A percentile compares a stretch with the other conserved stretches of the same genome.
These are phyloP conservation scores for Cynopterus brachyotis DNA, from an alignment of 2,113 vertebrate genomes.

Conservation along the genomic window DNA sequence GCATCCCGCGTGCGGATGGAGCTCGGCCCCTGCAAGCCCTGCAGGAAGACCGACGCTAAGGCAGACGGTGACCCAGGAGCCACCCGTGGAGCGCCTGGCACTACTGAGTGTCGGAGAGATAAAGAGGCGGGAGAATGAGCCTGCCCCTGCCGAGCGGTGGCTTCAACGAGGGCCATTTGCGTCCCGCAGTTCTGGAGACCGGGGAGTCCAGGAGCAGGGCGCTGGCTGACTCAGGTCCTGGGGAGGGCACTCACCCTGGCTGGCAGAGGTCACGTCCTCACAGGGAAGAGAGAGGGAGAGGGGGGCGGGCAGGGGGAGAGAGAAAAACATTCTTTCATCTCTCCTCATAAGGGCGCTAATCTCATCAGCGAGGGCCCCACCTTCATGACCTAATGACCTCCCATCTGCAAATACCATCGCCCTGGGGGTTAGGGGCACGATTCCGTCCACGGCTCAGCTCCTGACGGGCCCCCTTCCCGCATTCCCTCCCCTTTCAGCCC, in stretches of 20 bases:
- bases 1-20: fast-evolving
- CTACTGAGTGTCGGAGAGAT: fast-evolving
- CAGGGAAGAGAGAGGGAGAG: background rate
- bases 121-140: background rate
- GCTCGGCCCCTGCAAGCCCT: background rate
- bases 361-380: background rate
- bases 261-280: background rate
- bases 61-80: background rate
- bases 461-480: background rate
- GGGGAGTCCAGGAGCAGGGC: background rate
- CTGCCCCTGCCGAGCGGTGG: too few species aligned
- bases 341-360: background rate
- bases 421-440: background rate
- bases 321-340: background rate
- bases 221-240: background rate
- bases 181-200: background rate
- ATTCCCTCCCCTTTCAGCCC: background rate
- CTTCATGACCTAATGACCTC: background rate
- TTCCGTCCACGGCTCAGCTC: too few species aligned
- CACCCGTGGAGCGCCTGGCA: background rate
- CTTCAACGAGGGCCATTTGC: background rate
- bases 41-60: background rate
- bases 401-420: background rate
- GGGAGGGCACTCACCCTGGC: background rate
- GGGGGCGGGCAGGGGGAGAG: background rate